Evolutionary conservation across 1,140 invertebrate species (phyloP).

Genomic region (Drosophila oshimai): DNA sequence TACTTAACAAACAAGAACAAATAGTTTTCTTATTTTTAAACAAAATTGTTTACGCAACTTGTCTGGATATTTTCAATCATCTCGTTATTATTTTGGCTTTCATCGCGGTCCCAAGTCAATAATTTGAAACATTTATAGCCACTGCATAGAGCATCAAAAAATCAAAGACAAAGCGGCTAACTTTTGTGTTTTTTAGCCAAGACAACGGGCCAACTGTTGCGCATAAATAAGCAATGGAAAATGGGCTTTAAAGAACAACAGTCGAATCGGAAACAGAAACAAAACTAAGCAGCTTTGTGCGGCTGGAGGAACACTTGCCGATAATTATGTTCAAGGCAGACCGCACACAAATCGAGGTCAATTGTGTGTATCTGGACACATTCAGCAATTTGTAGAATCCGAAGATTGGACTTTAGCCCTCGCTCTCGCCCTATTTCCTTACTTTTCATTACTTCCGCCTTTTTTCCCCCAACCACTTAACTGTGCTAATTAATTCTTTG

Average conservation of each 20-base stretch:
- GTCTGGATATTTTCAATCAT: background rate
- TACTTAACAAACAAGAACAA: background rate
- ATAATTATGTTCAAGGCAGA: constrained; percentile 65
- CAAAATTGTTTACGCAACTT: background rate
- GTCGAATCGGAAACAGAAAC: background rate
- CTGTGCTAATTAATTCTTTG: constrained; percentile 54
- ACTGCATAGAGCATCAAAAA: constrained; percentile 25
- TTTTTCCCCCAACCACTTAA: constrained; percentile 17
- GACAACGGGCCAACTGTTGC: constrained; percentile 66
- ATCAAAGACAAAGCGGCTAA: constrained; percentile 21
- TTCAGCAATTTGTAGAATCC: constrained; percentile 13
- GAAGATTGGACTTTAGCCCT: constrained; percentile 34
- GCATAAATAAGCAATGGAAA: constrained; percentile 62
- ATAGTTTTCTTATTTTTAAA: background rate
- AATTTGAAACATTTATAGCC: background rate
- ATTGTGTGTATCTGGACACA: constrained; percentile 26
- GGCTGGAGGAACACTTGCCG: constrained; percentile 31
- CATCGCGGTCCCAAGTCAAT: constrained; percentile 18
- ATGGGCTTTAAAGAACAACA: constrained; percentile 46
- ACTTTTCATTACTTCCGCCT: background rate
- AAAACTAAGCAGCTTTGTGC: constrained; percentile 46
- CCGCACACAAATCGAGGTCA: constrained; percentile 61
- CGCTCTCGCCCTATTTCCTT: background rate
- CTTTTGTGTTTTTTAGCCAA: constrained; percentile 34
- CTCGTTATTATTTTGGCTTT: constrained; percentile 7